phyloP scores from a whole-genome alignment of 2,113 vertebrate genomes.

The Microcebus murinus region DNA sequence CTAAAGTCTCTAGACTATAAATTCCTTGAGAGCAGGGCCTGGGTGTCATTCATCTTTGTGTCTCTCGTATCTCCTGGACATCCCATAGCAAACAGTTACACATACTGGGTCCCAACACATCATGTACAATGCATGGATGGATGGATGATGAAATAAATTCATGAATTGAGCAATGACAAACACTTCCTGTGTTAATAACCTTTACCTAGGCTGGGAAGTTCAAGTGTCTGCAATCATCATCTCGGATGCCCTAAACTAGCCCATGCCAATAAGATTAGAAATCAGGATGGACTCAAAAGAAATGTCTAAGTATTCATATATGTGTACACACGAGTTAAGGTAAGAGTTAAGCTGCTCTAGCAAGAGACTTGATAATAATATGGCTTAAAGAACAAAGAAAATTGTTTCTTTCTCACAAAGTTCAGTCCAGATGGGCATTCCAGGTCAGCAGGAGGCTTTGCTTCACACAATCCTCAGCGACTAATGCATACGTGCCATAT shows the following conservation, averaged over 20 bases:
- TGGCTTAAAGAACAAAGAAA: not conserved
- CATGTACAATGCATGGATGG: not conserved
- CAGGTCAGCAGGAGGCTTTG: not conserved
- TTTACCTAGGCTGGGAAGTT: not conserved
- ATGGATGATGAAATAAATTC: not conserved
- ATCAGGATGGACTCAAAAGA: not conserved
- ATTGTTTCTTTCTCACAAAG: not conserved
- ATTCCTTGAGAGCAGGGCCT: not conserved
- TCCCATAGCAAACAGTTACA: not conserved
- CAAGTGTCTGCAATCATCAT: not conserved
- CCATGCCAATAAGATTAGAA: not conserved
- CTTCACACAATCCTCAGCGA: not conserved
- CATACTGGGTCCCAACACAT: not conserved
- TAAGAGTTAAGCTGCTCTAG: conserved; percentile 1
- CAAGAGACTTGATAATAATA: not conserved
- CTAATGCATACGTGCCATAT: not conserved
- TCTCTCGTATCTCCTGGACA: not conserved
- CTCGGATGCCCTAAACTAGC: not conserved
- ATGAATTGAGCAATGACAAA: not conserved
- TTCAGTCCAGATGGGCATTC: not conserved
- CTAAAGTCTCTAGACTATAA: not conserved
- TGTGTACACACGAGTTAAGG: not conserved
- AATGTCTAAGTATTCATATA: not conserved
- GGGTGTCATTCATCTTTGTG: not conserved
- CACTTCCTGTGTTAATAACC: not conserved